Evolutionary conservation across 1,140 invertebrate species (phyloP).

Genomic region (Pseudomyrmex cubaensis): DNA sequence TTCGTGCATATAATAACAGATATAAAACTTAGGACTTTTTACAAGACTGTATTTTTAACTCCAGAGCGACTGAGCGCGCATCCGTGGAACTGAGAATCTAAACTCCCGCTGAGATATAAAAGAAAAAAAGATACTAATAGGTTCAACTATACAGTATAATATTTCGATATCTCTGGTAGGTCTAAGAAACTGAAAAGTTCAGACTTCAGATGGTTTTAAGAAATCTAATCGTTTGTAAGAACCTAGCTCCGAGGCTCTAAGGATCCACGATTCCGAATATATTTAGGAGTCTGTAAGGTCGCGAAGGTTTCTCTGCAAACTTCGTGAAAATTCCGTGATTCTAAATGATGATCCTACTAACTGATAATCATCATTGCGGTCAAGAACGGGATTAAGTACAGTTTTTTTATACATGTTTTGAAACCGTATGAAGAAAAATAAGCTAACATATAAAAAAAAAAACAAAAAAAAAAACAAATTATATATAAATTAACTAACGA

Average conservation of each 20-base stretch:
- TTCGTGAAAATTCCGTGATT: conserved; percentile 34
- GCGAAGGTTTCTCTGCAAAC: conserved; percentile 24
- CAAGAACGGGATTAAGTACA: conserved; percentile 38
- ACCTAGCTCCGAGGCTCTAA: background rate
- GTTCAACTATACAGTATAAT: conserved; percentile 30
- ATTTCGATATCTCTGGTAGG: conserved; percentile 32
- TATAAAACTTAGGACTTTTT: conserved; percentile 69
- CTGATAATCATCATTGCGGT: conserved; percentile 34
- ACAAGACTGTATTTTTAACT: conserved; percentile 74
- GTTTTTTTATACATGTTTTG: conserved; percentile 22
- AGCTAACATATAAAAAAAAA: background rate
- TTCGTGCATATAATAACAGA: conserved; percentile 68
- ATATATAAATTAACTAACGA: background rate
- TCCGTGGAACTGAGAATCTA: conserved; percentile 39
- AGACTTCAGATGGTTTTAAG: conserved; percentile 26
- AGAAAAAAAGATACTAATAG: conserved; percentile 11
- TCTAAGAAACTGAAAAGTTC: conserved; percentile 48
- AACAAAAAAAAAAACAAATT: background rate
- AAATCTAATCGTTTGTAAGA: too few relatives aligned
- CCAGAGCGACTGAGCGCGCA: conserved; percentile 31
- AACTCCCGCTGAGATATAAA: background rate
- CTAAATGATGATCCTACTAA: conserved; percentile 29
- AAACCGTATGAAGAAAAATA: background rate
- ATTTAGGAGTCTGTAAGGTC: conserved; percentile 16
- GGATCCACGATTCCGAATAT: background rate